These are phyloP conservation scores for Plecotus auritus DNA, from an alignment of 2,113 vertebrate species.

Conservation along the genomic window DNA sequence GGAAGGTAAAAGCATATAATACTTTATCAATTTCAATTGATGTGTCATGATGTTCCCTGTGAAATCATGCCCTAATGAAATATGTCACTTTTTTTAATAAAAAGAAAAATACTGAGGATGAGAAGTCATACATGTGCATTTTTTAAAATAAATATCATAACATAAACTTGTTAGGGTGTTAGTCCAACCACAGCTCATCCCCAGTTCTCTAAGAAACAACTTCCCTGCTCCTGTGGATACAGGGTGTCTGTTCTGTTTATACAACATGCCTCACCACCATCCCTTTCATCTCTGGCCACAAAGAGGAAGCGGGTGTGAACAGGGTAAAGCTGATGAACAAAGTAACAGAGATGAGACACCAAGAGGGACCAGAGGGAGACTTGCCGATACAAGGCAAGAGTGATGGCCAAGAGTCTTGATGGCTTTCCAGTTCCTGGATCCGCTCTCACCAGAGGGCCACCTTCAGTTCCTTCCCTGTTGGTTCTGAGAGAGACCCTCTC, in stretches of 20 bases:
- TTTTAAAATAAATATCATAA: background rate
- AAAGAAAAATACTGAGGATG: background rate
- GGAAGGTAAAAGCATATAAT: background rate
- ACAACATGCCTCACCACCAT: too few species aligned
- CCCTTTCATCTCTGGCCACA: background rate
- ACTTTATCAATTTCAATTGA: background rate
- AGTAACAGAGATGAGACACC: background rate
- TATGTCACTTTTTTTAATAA: background rate
- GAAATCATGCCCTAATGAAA: background rate
- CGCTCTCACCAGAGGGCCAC: background rate
- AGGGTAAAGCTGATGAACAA: background rate
- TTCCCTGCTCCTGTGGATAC: background rate
- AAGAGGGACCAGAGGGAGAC: background rate
- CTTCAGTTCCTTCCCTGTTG: background rate
- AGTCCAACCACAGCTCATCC: background rate
- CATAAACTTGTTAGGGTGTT: background rate
- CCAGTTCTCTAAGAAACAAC: background rate
- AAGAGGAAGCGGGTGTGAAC: background rate
- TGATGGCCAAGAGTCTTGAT: fast-evolving
- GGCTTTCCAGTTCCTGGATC: background rate
- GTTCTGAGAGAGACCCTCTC: background rate
- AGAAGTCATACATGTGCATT: background rate
- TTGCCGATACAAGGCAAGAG: background rate
- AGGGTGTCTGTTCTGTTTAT: background rate
- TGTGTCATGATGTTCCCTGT: background rate